Percentiles rank a stretch among this genome's conserved stretches.
Conservation (phyloP, 2,888 invertebrate species). For the Iphiclides podalirius region DNA sequence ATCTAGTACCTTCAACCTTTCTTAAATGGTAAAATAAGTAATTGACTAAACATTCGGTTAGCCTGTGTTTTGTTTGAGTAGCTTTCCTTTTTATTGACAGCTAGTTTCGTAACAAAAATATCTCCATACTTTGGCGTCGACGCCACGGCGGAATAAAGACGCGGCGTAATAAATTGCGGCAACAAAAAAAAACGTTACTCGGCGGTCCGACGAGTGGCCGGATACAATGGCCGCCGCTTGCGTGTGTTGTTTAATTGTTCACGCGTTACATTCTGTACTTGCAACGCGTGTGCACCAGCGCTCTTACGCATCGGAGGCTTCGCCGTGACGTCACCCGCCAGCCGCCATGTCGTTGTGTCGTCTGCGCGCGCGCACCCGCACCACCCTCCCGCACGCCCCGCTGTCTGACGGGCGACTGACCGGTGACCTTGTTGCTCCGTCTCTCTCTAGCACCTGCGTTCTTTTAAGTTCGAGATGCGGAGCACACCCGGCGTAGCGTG, state of each 20-base stretch:
- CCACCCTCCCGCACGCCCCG: conserved; percentile 47
- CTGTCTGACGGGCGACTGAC: conserved; percentile 74
- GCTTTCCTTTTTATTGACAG: too few relatives aligned
- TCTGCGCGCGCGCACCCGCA: conserved; percentile 59
- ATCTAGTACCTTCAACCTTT: too few relatives aligned
- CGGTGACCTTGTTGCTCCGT: conserved; percentile 73
- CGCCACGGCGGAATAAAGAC: too few relatives aligned
- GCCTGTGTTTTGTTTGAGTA: too few relatives aligned
- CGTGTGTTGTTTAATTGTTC: conserved; percentile 43
- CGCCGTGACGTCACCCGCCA: conserved; percentile 67
- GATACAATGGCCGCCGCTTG: conserved; percentile 35
- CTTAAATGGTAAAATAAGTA: too few relatives aligned
- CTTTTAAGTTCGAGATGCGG: conserved; percentile 29
- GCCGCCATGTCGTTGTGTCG: conserved; percentile 63
- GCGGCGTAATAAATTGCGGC: conserved; percentile 9
- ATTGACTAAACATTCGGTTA: too few relatives aligned
- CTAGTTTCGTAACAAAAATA: too few relatives aligned
- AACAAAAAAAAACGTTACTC: conserved; percentile 17
- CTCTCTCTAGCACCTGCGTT: conserved; percentile 48
- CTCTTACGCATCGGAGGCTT: conserved; percentile 65
- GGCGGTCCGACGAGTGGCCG: conserved; percentile 11
- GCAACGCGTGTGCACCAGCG: conserved; percentile 58
- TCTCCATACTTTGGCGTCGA: too few relatives aligned
- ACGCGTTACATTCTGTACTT: conserved; percentile 47
- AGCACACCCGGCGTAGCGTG: conserved; percentile 49